phyloP scores from a whole-genome alignment of 1,140 invertebrate genomes.

The Penaeus indicus region DNA sequence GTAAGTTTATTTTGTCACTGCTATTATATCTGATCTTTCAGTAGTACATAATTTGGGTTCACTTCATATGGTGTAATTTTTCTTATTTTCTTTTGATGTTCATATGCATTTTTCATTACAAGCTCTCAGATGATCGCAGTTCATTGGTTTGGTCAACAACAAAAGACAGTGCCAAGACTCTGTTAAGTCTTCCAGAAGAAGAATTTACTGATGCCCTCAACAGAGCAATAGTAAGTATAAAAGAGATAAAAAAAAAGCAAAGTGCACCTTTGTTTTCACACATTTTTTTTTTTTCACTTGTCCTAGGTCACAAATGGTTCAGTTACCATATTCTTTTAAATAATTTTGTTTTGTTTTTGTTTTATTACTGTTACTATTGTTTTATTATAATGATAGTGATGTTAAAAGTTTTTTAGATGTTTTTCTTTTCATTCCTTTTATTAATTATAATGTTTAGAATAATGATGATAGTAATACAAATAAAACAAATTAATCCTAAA shows the following conservation, averaged over 20 bases:
- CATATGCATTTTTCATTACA: slow-evolving; percentile 37
- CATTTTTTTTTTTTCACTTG: too few relatives aligned
- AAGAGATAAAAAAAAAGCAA: neutral
- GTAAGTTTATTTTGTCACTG: slow-evolving; percentile 29
- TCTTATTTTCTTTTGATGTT: neutral
- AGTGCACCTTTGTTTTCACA: too few relatives aligned
- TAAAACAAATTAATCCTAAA: too few relatives aligned
- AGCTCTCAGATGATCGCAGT: slow-evolving; percentile 81
- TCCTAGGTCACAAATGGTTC: too few relatives aligned
- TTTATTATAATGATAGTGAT: too few relatives aligned
- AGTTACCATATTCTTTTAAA: too few relatives aligned
- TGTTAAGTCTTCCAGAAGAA: slow-evolving; percentile 80
- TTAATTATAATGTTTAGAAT: too few relatives aligned
- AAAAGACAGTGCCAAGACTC: slow-evolving; percentile 79
- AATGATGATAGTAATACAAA: too few relatives aligned
- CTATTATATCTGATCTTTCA: slow-evolving; percentile 59
- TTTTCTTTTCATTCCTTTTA: too few relatives aligned
- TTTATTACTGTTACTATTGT: too few relatives aligned
- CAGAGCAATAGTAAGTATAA: slow-evolving; percentile 80
- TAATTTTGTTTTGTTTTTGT: too few relatives aligned
- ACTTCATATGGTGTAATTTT: neutral
- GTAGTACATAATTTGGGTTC: neutral
- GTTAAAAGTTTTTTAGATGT: too few relatives aligned
- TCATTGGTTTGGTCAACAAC: slow-evolving; percentile 94
- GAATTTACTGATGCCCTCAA: slow-evolving; percentile 93